A percentile compares a stretch with the other conserved stretches of the same genome.
Evolutionary conservation across 1,140 invertebrate species (phyloP).

Genomic region (Daktulosphaira vitifoliae): DNA sequence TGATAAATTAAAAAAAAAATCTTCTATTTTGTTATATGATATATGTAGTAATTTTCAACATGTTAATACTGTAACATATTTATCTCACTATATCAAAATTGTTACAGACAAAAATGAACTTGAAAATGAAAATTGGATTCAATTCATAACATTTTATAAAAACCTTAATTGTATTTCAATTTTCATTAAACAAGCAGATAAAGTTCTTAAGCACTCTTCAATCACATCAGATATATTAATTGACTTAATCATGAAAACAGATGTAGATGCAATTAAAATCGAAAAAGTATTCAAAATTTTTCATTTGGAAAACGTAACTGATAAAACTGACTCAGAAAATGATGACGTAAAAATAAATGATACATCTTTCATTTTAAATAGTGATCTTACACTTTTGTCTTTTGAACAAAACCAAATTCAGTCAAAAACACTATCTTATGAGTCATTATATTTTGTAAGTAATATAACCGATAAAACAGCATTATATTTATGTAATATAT

Average conservation of each 20-base stretch:
- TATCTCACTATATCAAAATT: conserved; percentile 14
- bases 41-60: not conserved
- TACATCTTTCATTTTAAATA: not conserved
- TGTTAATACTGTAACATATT: not conserved
- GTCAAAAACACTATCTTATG: too few species aligned
- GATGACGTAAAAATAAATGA: not conserved
- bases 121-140: not conserved
- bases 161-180: conserved; percentile 3
- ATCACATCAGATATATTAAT: not conserved
- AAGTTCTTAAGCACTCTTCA: not conserved
- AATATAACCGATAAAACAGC: not conserved
- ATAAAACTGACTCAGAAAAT: not conserved
- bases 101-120: not conserved
- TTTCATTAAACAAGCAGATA: not conserved
- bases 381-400: not conserved
- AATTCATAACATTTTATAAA: conserved; percentile 4
- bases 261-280: not conserved
- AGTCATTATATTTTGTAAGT: not conserved
- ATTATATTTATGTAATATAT: conserved; percentile 16
- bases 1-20: not conserved
- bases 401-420: too few species aligned
- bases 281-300: not conserved
- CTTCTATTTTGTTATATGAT: not conserved
- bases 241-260: not conserved
- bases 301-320: not conserved